Evolutionary conservation across 2,888 invertebrate genomes (phyloP).

Genomic region (Chloroclysta siterata): DNA sequence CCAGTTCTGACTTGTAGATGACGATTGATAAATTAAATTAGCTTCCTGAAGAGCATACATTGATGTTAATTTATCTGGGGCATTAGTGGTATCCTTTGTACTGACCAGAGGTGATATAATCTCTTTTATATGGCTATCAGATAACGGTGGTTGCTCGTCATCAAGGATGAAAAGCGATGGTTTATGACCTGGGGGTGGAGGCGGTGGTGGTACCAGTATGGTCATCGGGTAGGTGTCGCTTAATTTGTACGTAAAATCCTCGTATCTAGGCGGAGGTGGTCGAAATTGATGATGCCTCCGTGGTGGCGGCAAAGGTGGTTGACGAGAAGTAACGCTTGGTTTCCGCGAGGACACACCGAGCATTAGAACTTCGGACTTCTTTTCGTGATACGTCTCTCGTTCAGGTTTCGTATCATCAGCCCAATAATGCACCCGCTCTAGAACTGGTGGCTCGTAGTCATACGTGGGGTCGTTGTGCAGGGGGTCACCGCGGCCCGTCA

Average conservation of each 20-base stretch:
- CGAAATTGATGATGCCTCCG: constrained; percentile 53
- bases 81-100: constrained; percentile 52
- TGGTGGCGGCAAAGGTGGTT: constrained; percentile 62
- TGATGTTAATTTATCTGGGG: constrained; percentile 59
- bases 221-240: constrained; percentile 86
- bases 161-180: constrained; percentile 63
- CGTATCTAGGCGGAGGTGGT: constrained; percentile 69
- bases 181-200: constrained; percentile 77
- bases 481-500: constrained; percentile 91
- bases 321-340: constrained; percentile 84
- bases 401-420: constrained; percentile 87
- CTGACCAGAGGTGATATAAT: constrained; percentile 51
- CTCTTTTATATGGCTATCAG: constrained; percentile 50
- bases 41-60: constrained; percentile 86
- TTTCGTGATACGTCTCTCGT: constrained; percentile 77
- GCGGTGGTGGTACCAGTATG: constrained; percentile 89
- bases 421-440: constrained; percentile 93
- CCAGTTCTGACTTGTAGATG: constrained; percentile 81
- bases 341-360: constrained; percentile 89
- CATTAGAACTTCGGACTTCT: constrained; percentile 89
- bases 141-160: constrained; percentile 55
- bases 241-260: constrained; percentile 80
- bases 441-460: constrained; percentile 92
- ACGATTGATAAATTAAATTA: constrained; percentile 87
- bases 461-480: constrained; percentile 93